Base-by-base conservation (phyloP, 2,797 vertebrate genomes). In the Pelochelys cantorii region DNA sequence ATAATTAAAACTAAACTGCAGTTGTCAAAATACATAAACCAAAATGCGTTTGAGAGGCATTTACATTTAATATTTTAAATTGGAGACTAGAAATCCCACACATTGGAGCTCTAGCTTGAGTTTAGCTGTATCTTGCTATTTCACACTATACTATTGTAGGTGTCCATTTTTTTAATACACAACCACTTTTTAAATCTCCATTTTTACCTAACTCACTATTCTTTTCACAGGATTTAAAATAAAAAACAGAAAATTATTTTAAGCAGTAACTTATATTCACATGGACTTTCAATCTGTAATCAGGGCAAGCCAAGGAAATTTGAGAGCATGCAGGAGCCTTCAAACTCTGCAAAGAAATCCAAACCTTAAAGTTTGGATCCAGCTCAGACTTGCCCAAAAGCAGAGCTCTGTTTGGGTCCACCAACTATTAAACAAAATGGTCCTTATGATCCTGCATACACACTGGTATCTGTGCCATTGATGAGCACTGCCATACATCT, bases 151-250 rank as follows among this genome's bases (percentile, higher is more conserved):
- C 12, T 60, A 29, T 31, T 31, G 60, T 15, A 15, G 25, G 12
- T 62, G 60, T 7, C 60, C 29, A 29, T 31, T 13, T 57, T 57
- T 81, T 20, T 55, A 13, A 5, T 18, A 11, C 53, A 25, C 23
- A 80, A 1, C 29, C 15, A 0, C 10, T 79, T 71, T 68, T n/a
- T 37, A 62, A 62, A 31, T 62, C 14, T 62, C 12, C 57, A 48
- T 77, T 23, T 54, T 17, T 1, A 25, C 4, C 0, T 4, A 31
- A 5, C 34, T 71, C 68, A 6, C 11, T 2, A 3, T 68, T 34
- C 15, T 17, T 68, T 42, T 0, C 0, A 5, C 1, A 27, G 6
- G 23, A 12, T 1, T 15, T 59, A 68, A 2, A 4, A 23, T 34
- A 74, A 23, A 29, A n/a, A 2, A 55, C 77, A 9, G 0, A 60